Percentiles rank a stretch among this genome's conserved stretches.
These are phyloP conservation scores for Sebastes hopkinsi DNA, from an alignment of 2,797 vertebrate species.

Conservation along the genomic window DNA sequence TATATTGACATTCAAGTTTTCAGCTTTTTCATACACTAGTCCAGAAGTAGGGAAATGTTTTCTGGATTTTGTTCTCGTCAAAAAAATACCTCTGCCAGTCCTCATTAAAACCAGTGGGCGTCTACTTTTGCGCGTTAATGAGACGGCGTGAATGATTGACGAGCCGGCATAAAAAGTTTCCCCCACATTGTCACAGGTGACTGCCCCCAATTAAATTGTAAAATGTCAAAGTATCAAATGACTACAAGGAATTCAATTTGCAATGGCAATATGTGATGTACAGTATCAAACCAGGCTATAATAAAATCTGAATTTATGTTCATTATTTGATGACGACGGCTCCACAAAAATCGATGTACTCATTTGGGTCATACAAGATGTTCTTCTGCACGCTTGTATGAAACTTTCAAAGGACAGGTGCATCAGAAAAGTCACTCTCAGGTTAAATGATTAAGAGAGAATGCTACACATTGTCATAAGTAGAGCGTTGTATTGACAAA, in stretches of 20 bases:
- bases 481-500: not conserved
- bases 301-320: not conserved
- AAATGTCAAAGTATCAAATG: not conserved
- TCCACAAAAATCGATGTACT: not conserved
- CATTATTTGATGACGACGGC: not conserved
- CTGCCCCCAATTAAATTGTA: not conserved
- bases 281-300: not conserved
- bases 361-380: not conserved
- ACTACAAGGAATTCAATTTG: not conserved
- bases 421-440: not conserved
- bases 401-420: not conserved
- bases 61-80: not conserved
- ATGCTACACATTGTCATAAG: not conserved
- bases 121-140: not conserved
- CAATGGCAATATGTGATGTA: not conserved
- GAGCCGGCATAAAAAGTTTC: not conserved
- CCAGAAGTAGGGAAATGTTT: not conserved
- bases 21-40: not conserved
- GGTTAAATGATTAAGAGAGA: not conserved
- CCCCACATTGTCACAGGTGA: not conserved
- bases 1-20: constrained; percentile 31
- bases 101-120: not conserved
- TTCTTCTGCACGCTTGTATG: not conserved
- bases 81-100: not conserved
- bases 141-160: not conserved